Evolutionary conservation across 2,113 vertebrate species (phyloP), one percentile per base, ranked within the genome.

Genomic region (Eulemur rufifrons): DNA sequence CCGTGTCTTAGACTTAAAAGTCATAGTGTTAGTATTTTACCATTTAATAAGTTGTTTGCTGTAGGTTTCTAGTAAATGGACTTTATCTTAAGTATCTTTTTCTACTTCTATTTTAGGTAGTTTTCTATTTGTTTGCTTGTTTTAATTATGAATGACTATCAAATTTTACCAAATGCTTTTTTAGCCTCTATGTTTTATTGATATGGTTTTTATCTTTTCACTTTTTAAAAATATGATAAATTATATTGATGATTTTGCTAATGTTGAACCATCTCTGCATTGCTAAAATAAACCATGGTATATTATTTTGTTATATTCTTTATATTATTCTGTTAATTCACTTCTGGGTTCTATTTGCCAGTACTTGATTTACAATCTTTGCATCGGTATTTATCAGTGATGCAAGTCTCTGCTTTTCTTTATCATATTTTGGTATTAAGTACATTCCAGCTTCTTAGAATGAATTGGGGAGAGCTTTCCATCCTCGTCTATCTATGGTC

Each of bases 91-190:
- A 76, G 47, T 54, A 37, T 69, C 5, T 82, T 32, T 88, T 96
- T 77, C 68, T 66, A 56, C 74, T 59, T 93, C 50, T 61, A 1
- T 85, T 89, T 91, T 78, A 89, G 83, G 29, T 64, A 42, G 4
- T 77, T 78, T 59, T 91, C 73, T 42, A 12, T n/a, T 96, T 95
- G 8, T n/a, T 73, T 63, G 42, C 59, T 88, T 73, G 10, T 85
- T 80, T 97, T 68, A 89, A n/a, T 85, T 84, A 66, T 50, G 20
- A 95, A 73, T 74, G 18, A 73, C n/a, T 94, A 18, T 21, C 50
- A 18, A 78, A 76, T 86, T 91, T 80, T 81, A 68, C 45, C 86
- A 76, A 74, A 20, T 68, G 34, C 8, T 39, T 71, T 93, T 91
- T 91, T 64, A 64, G 68, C 25, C 54, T 56, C 37, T 85, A 0